Base-by-base conservation (phyloP, 2,797 vertebrate genomes). In the Lagocephalus sceleratus region DNA sequence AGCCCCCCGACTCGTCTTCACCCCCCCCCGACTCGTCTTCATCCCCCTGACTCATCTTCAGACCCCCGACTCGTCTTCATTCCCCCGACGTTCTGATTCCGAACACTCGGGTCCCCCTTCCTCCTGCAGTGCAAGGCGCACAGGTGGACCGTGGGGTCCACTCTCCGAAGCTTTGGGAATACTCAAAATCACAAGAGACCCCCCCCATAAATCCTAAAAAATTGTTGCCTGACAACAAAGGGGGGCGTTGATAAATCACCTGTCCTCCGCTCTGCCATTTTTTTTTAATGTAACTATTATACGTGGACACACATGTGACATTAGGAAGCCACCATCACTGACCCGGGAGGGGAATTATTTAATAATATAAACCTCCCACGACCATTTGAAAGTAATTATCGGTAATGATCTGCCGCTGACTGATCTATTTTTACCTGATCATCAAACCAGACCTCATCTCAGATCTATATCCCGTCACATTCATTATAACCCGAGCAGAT, bases 401-500 rank as follows among this genome's bases (percentile, higher is more conserved):
- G 71, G 83, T 87, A 89, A 88, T 86, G 80, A 88, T 85, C 83
- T 76, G 75, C 75, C 41, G 35, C 73, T 85, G 87, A 83, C 85
- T 81, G 78, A 83, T 89, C 88, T 91, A 90, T 90, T 91, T 90
- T 90, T 90, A 90, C 83, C 78, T 85, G 81, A 90, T 87, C 77
- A 87, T 87, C 81, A 85, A 75, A 84, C 80, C 75, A 70, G 79
- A 84, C 83, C 81, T 88, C 76, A 84, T 90, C 86, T 80, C 72
- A 81, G 78, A 80, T 81, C 79, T 86, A 83, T 85, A 88, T 87
- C 84, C 84, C 68, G 71, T 86, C 88, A 90, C 84, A 90, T 90
- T 87, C 79, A 88, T 89, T 85, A 90, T 66, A 62, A 62, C 50
- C 64, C 54, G 55, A 53, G 44, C 45, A 73, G 78, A 75, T 82